Evolutionary conservation across 2,113 vertebrate species (phyloP), one percentile per base, ranked within the genome.

Genomic region (Thunnus maccoyii): DNA sequence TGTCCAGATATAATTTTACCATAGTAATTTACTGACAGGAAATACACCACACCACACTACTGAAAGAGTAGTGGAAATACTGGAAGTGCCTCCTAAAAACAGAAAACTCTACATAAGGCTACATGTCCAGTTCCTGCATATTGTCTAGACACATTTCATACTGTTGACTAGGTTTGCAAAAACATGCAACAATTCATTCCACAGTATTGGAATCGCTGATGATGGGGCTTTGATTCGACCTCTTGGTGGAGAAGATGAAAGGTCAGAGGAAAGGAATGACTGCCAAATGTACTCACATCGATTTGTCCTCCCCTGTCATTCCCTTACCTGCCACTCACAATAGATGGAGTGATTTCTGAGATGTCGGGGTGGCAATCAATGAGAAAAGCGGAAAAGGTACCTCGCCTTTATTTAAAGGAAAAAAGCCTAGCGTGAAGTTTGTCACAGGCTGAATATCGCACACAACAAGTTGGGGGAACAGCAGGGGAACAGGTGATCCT

Each of bases 211-310:
- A 84, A 74, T 80, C 46, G 75, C 60, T 75, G 83, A 86, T 83
- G 86, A 85, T n/a, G 56, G 64, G 52, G 65, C 76, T 91, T 87
- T 82, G 83, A 87, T 85, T 78, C 91, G 91, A 93, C 89, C 90
- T 84, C 85, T 78, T 30, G 52, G 56, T 69, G 67, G 68, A 83
- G 78, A 78, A 82, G 85, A 89, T 83, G 78, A 90, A 93, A 93
- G 92, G 93, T 92, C 67, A 88, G 83, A 81, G 78, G 72, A 84
- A 64, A 81, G 86, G 82, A 86, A 83, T 71, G 90, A 91, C 92
- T 93, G 86, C 89, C 80, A 86, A 93, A 89, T 83, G 82, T 77
- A 82, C 85, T 72, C 9, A 22, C 68, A 93, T 94, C 62, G 90
- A 93, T 94, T 91, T 88, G 65, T 78, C 68, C 79, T 86, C 90